phyloP scores from a whole-genome alignment of 2,888 invertebrate species.

The Cephus nigrinus region DNA sequence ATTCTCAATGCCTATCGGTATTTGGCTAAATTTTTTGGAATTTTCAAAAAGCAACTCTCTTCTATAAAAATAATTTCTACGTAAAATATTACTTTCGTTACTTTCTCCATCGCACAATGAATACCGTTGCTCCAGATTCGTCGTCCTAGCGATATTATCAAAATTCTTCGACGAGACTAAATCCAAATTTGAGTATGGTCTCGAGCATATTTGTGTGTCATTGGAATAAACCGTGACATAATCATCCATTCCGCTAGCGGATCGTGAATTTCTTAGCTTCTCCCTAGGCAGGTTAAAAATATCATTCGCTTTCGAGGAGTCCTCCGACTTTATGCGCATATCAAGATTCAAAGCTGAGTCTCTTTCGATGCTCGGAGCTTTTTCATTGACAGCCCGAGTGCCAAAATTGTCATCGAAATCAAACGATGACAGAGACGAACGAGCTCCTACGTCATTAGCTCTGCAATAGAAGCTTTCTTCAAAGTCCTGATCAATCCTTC shows the following conservation, averaged over 20 bases:
- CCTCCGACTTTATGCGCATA: neutral
- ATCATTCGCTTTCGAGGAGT: neutral
- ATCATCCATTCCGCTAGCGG: neutral
- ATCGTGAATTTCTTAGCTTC: neutral
- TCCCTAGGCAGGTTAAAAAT: slow-evolving; percentile 10
- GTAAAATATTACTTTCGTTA: neutral
- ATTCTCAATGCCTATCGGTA: neutral
- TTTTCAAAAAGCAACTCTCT: neutral
- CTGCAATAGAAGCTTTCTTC: slow-evolving; percentile 6
- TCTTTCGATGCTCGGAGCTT: neutral
- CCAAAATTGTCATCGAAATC: neutral
- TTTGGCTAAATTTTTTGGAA: neutral
- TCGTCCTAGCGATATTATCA: neutral
- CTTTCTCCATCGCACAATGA: neutral
- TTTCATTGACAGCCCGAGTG: neutral
- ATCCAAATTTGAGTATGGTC: neutral
- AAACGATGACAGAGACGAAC: neutral
- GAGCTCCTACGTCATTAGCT: neutral
- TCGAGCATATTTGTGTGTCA: neutral
- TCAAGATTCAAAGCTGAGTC: slow-evolving; percentile 15
- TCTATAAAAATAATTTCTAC: neutral
- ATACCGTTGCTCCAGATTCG: neutral
- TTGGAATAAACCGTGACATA: neutral
- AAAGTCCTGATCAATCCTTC: slow-evolving; percentile 31
- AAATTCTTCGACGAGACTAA: neutral